phyloP scores from a whole-genome alignment of 2,888 invertebrate species.

The Pomacea canaliculata region DNA sequence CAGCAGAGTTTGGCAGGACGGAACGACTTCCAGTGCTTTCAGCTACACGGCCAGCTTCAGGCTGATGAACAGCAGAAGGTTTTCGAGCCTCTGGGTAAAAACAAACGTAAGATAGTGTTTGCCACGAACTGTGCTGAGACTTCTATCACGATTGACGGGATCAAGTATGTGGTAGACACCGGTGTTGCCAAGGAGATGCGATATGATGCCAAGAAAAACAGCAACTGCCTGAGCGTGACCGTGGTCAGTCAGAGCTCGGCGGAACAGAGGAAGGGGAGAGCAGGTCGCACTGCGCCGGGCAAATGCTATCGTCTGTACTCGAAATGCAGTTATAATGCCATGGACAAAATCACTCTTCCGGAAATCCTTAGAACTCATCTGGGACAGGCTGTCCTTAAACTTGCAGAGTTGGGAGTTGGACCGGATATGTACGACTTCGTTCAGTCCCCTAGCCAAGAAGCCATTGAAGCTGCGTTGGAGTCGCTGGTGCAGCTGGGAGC shows the following conservation, averaged over 20 bases:
- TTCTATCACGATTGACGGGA: slow-evolving; percentile 69
- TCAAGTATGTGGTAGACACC: slow-evolving; percentile 69
- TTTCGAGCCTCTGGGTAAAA: slow-evolving; percentile 48
- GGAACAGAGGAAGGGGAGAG: slow-evolving; percentile 69
- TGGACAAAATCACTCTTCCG: slow-evolving; percentile 58
- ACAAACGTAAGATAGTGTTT: slow-evolving; percentile 67
- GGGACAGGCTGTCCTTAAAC: slow-evolving; percentile 59
- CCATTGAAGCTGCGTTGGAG: slow-evolving; percentile 51
- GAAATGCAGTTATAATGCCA: slow-evolving; percentile 55
- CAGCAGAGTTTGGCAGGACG: slow-evolving; percentile 20
- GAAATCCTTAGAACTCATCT: slow-evolving; percentile 66
- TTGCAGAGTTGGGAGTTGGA: slow-evolving; percentile 62
- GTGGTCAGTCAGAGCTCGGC: slow-evolving; percentile 66
- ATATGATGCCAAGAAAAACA: slow-evolving; percentile 62
- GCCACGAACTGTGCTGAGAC: slow-evolving; percentile 71
- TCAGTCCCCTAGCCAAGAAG: slow-evolving; percentile 54
- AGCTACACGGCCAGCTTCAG: slow-evolving; percentile 62
- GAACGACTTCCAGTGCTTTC: slow-evolving; percentile 48
- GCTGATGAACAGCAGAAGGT: slow-evolving; percentile 63
- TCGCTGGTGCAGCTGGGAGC: slow-evolving; percentile 59
- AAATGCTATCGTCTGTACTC: slow-evolving; percentile 67
- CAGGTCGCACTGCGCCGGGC: slow-evolving; percentile 67
- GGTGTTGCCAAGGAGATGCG: slow-evolving; percentile 67
- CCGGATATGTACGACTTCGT: slow-evolving; percentile 65
- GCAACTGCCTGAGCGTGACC: slow-evolving; percentile 54